Base-by-base conservation (phyloP, 2,888 invertebrate genomes). In the Gibbula magus region DNA sequence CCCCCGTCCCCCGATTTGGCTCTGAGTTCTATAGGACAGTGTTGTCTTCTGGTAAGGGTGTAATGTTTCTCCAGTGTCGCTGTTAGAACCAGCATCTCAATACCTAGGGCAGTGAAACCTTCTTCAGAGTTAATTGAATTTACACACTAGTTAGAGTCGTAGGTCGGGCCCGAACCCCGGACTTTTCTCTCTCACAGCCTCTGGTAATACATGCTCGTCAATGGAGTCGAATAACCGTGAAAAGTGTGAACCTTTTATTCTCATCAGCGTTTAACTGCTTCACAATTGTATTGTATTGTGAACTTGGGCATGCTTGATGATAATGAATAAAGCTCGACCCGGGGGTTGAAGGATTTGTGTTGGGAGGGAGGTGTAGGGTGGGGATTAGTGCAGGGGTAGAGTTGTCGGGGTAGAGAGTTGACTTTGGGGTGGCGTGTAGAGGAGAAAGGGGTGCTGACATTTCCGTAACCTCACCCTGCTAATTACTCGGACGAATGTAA, bases 101-200 rank as follows among this genome's bases (percentile, higher is more conserved):
- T 70, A 70, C 39, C 70, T 39, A 20, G 35, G 70, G 70, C 39
- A 70, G 18, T 70, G 70, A 70, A 70, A 16, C 32, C 70, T 25
- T 35, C 35, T 70, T 39, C 32, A 32, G 70, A 70, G 70, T 70
- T 70, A 70, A 70, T 70, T 70, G 70, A 70, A 70, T 70, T 70
- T 70, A 70, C 70, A 70, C 70, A 39, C 70, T 20, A 39, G 70
- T 35, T 35, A 20, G 70, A 35, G 70, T 56, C 22, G 20, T 61
- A 3, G 29, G 25, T 61, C 61, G 61, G 29, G 61, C 16, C 25
- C 29, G 61, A 61, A 61, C 25, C 16, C 29, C 61, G 29, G n/a
- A 61, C 61, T 61, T 61, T 25, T 29, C 18, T 61, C 29, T 61
- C 45, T 45, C 45, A 45, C 45, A 18, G 61, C 61, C 61, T 20